A percentile compares a stretch with the other conserved stretches of the same genome.
Conservation (phyloP, 2,797 vertebrate species). For the Chelonia mydas region DNA sequence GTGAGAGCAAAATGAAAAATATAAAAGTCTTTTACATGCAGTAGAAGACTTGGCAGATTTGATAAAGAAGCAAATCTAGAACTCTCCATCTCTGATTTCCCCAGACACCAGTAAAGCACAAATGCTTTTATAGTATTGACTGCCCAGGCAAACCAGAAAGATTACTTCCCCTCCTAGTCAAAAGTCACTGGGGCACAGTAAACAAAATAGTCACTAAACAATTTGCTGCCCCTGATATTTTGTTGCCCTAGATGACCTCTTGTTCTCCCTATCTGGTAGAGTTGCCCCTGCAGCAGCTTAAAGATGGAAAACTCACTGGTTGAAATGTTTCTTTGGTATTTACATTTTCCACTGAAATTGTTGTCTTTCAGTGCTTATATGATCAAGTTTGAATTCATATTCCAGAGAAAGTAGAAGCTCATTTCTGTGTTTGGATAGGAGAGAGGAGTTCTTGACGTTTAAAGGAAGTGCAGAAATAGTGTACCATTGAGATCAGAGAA, state of each 20-base stretch:
- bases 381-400: neutral
- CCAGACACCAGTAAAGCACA: slow-evolving; percentile 5
- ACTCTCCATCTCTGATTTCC: neutral
- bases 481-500: neutral
- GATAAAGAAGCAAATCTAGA: neutral
- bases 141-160: slow-evolving; percentile 43
- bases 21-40: fast-evolving
- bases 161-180: neutral
- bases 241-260: neutral
- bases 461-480: fast-evolving
- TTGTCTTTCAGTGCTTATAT: neutral
- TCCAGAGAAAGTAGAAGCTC: neutral
- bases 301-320: fast-evolving
- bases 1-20: neutral
- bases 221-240: slow-evolving; percentile 58
- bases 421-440: neutral
- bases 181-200: slow-evolving; percentile 32
- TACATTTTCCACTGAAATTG: neutral
- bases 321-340: fast-evolving
- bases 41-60: neutral
- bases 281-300: neutral
- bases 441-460: neutral
- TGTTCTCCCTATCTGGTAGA: neutral
- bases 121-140: slow-evolving; percentile 6
- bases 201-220: slow-evolving; percentile 48